phyloP scores from a whole-genome alignment of 1,140 invertebrate species.

The Eupeodes corollae region DNA sequence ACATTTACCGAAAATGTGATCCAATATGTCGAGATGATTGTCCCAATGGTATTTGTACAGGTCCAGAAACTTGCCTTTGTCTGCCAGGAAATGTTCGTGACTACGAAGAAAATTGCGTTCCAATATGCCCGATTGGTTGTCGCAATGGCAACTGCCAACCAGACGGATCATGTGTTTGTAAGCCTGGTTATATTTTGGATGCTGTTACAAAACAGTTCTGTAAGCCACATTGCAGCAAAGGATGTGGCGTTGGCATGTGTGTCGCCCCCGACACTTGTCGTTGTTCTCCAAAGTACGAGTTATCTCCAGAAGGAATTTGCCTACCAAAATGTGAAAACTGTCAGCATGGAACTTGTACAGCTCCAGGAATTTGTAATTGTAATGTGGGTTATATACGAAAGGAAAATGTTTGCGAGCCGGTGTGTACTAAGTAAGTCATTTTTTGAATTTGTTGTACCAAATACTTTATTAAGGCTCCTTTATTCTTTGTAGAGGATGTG shows the following conservation, averaged over 20 bases:
- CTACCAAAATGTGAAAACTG: slow-evolving; percentile 38
- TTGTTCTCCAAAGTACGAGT: slow-evolving; percentile 39
- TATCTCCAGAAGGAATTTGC: slow-evolving; percentile 31
- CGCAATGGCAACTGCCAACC: slow-evolving; percentile 41
- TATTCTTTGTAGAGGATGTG: slow-evolving; percentile 34
- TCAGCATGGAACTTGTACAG: slow-evolving; percentile 41
- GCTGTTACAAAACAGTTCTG: slow-evolving; percentile 40
- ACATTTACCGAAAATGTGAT: slow-evolving; percentile 43
- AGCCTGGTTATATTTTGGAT: slow-evolving; percentile 48
- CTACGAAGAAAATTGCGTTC: slow-evolving; percentile 26
- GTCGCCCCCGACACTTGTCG: slow-evolving; percentile 43
- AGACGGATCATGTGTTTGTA: slow-evolving; percentile 45
- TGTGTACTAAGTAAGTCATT: slow-evolving; percentile 35
- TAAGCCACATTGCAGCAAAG: slow-evolving; percentile 43
- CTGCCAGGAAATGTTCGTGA: slow-evolving; percentile 45
- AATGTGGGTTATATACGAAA: slow-evolving; percentile 37
- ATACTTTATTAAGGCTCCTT: not conserved
- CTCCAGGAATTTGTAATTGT: slow-evolving; percentile 44
- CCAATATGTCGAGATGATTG: slow-evolving; percentile 45
- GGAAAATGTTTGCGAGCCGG: slow-evolving; percentile 39
- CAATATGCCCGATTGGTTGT: slow-evolving; percentile 33
- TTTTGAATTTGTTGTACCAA: not conserved
- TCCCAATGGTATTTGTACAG: slow-evolving; percentile 45
- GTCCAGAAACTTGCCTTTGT: slow-evolving; percentile 46
- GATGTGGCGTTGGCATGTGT: slow-evolving; percentile 47